A percentile compares a stretch with the other conserved stretches of the same genome.
These are phyloP conservation scores for Poicephalus gulielmi DNA, from an alignment of 2,113 vertebrate genomes.

Conservation along the genomic window DNA sequence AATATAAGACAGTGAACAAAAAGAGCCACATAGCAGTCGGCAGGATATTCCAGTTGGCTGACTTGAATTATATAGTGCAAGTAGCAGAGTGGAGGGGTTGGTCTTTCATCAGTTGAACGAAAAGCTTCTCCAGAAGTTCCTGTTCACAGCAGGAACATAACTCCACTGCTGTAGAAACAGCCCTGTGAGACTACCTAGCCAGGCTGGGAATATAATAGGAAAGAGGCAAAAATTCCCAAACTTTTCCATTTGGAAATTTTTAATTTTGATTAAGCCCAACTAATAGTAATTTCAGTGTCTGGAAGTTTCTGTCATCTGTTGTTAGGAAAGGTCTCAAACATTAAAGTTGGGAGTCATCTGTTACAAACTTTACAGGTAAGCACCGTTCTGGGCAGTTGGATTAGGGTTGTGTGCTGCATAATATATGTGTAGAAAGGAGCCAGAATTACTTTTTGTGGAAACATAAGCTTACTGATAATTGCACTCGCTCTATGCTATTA, in stretches of 20 bases:
- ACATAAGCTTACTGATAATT: background rate
- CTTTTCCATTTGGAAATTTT: background rate
- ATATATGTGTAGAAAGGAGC: background rate
- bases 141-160: background rate
- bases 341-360: background rate
- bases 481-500: background rate
- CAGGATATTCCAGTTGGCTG: background rate
- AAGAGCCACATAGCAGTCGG: background rate
- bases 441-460: background rate
- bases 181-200: background rate
- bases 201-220: background rate
- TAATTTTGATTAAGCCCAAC: background rate
- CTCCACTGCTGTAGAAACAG: background rate
- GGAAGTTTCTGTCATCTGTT: background rate
- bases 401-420: background rate
- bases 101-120: background rate
- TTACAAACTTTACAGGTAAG: background rate
- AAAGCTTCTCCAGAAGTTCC: background rate
- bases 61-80: background rate
- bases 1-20: background rate
- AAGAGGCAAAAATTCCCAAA: background rate
- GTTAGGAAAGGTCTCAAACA: background rate
- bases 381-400: background rate
- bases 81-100: background rate
- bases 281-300: background rate